Base-by-base conservation (phyloP, 2,888 invertebrate genomes). In the Agrochola litura region DNA sequence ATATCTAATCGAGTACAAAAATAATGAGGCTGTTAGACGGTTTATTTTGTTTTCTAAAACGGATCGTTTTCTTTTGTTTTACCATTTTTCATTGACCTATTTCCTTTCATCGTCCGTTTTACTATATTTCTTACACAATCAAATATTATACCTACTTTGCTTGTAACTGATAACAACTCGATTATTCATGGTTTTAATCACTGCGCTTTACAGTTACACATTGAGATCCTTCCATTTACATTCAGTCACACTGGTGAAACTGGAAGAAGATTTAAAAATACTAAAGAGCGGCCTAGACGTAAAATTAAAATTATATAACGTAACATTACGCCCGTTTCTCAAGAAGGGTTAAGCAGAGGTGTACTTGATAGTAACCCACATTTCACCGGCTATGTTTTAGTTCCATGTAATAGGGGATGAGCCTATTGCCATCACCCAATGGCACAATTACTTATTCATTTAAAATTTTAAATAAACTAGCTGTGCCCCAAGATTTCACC, bases 1-100 rank as follows among this genome's bases (percentile, higher is more conserved):
- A 79, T 83, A 77, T 73, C 65, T 86, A 83, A 89, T 86, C 79
- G 77, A 74, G 76, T 74, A 77, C 64, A 77, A 84, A 89, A 85
- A 84, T 89, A 85, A 88, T 84, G 87, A 85, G 82, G 67, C 30
- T 63, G 65, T 82, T 67, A 37, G 70, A 69, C 25, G 58, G 70
- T 64, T 79, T 75, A 73, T 79, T 80, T 79, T 77, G 65, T 81
- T 68, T 82, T 58, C 19, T 61, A 58, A 65, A 84, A 61, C 43
- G 12, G 41, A 46, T 67, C 30, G 56, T 63, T 80, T 68, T 49
- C n/a, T 67, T 71, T 79, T 69, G 54, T 70, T 80, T 54, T 43
- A 58, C 16, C 10, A 12, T 56, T 65, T 71, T 67, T 52, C 5
- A 58, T 54, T 69, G 52, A 58, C 52, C 9, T 30, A 43, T 43